Evolutionary conservation across 2,113 vertebrate genomes (phyloP), one percentile per base, ranked within the genome.

Genomic region (Dasyornis broadbenti): DNA sequence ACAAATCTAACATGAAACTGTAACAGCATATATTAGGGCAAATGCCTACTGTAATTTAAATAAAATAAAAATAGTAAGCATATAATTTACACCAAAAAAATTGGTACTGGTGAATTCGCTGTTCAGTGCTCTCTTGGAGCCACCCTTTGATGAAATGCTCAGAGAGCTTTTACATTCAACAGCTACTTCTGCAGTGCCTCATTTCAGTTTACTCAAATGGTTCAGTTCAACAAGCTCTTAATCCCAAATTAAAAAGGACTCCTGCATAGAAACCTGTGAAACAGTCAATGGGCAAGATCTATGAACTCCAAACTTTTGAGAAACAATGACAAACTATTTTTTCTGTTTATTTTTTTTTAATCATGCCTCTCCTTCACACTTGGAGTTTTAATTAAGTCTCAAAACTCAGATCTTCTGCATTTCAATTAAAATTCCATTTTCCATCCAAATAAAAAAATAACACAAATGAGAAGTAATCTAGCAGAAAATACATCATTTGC

Each of bases 11-110:
- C 89, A 40, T 91, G 83, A 94, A 94, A 94, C 71, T 91, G n/a
- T 86, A 94, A 65, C 91, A 91, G 91, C 95, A 71, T 92, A 22
- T 94, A 95, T 95, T 92, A 96, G 88, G 85, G 85, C 49, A 93
- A 96, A 96, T 89, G 83, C 84, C 83, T 94, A 82, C 92, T 82
- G 83, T 69, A 89, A 92, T 95, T 96, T 95, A 83, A 93, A 97
- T 92, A 94, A 75, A 92, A 89, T 72, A 94, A 95, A 97, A 97
- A 95, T 89, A 96, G 91, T 91, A 89, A 89, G 92, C 57, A 39
- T 91, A 64, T 89, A 89, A 95, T 95, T 91, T 95, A 53, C 65
- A 61, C 54, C 30, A 33, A 80, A 82, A 82, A 73, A 61, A 45
- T 52, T 77, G 73, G 45, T 31, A 90, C 53, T 94, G 75, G 68